These are phyloP conservation scores for Danio jaintianensis DNA, from an alignment of 2,797 vertebrate species.

Conservation along the genomic window DNA sequence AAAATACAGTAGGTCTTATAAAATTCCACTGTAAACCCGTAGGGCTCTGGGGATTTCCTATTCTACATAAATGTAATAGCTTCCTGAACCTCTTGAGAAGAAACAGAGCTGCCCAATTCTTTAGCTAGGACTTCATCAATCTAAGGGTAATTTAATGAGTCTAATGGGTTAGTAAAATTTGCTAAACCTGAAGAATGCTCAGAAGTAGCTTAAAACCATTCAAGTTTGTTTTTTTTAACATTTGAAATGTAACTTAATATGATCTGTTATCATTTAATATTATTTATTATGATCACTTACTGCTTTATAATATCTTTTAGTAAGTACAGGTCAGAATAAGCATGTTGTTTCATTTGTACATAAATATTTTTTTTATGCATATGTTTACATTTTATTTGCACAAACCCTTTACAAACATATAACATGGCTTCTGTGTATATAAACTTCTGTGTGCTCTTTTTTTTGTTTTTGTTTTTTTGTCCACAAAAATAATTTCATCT, in stretches of 20 bases:
- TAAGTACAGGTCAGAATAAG: too few relatives aligned
- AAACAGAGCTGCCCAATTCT: not conserved
- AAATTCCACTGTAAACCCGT: not conserved
- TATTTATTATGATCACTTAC: too few relatives aligned
- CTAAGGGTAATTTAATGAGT: not conserved
- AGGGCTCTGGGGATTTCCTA: not conserved
- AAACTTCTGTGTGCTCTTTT: too few relatives aligned
- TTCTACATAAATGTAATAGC: not conserved
- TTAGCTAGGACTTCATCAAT: not conserved
- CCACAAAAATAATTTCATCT: not conserved
- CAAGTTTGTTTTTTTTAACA: too few relatives aligned
- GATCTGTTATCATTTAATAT: too few relatives aligned
- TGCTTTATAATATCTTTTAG: too few relatives aligned
- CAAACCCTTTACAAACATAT: too few relatives aligned
- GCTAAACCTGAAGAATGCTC: not conserved
- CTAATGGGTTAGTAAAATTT: not conserved
- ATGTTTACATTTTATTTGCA: too few relatives aligned
- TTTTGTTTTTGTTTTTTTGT: rapidly evolving
- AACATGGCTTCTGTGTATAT: too few relatives aligned
- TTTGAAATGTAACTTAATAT: too few relatives aligned
- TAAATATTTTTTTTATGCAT: too few relatives aligned
- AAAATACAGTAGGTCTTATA: not conserved
- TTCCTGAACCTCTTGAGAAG: not conserved
- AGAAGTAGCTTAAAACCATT: not conserved
- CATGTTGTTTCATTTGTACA: too few relatives aligned